These are phyloP conservation scores for Caenorhabditis tropicalis DNA, from an alignment of 1,140 invertebrate genomes.

Conservation along the genomic window DNA sequence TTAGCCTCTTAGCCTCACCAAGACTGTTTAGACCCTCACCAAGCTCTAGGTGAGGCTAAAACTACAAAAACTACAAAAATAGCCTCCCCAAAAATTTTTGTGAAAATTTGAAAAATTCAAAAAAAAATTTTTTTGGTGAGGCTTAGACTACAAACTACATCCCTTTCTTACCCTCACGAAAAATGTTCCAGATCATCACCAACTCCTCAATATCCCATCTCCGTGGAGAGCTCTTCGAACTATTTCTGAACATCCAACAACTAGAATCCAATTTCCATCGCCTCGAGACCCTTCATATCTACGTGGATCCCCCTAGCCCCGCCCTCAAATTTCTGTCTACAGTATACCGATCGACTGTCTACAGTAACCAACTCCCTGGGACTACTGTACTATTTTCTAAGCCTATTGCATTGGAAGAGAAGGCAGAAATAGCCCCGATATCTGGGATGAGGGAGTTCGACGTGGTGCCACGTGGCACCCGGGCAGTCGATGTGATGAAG, in stretches of 20 bases:
- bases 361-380: neutral
- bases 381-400: neutral
- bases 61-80: no score
- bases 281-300: neutral
- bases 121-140: no score
- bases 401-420: neutral
- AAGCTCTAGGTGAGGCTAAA: no score
- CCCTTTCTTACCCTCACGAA: no score
- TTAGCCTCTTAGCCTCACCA: no score
- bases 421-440: neutral
- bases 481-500: neutral
- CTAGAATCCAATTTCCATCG: neutral
- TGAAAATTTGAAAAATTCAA: no score
- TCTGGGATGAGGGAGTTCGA: neutral
- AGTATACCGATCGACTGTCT: neutral
- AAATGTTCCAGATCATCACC: slow-evolving; percentile 19
- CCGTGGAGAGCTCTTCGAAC: slow-evolving; percentile 14
- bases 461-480: neutral
- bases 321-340: neutral
- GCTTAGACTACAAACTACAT: no score
- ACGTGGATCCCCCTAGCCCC: neutral
- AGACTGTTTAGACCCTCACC: no score
- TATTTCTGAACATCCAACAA: neutral
- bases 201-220: neutral
- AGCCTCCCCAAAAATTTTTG: no score